A percentile compares a stretch with the other conserved stretches of the same genome.
Conservation (phyloP, 2,113 vertebrate species). For the Heteronetta atricapilla region DNA sequence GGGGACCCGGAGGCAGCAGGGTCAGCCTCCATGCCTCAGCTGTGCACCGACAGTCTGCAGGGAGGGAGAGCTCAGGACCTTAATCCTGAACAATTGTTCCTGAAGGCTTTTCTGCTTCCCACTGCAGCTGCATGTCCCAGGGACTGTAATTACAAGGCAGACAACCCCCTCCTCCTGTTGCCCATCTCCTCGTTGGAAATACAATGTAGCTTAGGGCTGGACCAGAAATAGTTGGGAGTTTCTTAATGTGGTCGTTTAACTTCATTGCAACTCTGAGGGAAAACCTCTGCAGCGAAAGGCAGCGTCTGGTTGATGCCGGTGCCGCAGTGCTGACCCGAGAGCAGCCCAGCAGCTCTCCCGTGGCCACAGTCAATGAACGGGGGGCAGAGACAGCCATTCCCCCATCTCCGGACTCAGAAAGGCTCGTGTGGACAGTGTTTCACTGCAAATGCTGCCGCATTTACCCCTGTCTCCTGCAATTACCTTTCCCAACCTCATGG, state of each 20-base stretch:
- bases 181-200: neutral
- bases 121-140: neutral
- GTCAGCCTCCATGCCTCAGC: neutral
- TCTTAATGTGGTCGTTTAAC: neutral
- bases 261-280: neutral
- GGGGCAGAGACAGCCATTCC: neutral
- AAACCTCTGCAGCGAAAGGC: neutral
- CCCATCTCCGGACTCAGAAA: neutral
- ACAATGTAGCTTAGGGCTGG: neutral
- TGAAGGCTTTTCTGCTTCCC: neutral
- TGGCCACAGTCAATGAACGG: neutral
- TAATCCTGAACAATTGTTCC: neutral
- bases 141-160: neutral
- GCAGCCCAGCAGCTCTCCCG: neutral
- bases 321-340: neutral
- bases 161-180: neutral
- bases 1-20: neutral
- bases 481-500: neutral
- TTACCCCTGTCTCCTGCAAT: neutral
- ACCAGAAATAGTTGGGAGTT: neutral
- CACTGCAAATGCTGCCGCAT: neutral
- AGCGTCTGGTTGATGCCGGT: fast-evolving
- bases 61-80: neutral
- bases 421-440: neutral
- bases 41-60: neutral